Base-by-base conservation (phyloP, 2,888 invertebrate species). In the Apamea epomidion region DNA sequence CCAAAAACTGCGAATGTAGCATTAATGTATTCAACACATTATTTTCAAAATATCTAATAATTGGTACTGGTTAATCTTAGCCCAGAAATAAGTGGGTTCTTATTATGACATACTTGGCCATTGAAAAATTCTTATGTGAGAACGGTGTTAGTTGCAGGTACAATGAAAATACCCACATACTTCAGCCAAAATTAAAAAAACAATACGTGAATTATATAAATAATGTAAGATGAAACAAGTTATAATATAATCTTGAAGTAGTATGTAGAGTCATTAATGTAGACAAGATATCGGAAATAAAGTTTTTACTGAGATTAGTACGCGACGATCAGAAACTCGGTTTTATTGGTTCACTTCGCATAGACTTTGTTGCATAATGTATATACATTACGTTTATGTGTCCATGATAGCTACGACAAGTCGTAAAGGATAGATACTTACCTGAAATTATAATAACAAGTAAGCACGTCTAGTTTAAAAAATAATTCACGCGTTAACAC, bases 281-380 rank as follows among this genome's bases (percentile, higher is more conserved):
- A 75, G 76, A 76, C 74, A 84, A 81, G 79, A 84, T 87, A 86
- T 85, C 77, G 81, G 79, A 88, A 86, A 85, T 89, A 82, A 83
- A 83, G 78, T 83, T 87, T 89, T 83, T 86, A 84, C 81, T 78
- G 68, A 80, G 86, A 89, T 90, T 90, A 87, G 84, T 45, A 29
- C 37, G 67, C 78, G 81, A 88, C 80, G 83, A 88, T 88, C 82
- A 77, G 79, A 84, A 85, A 71, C 62, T 82, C 73, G 68, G 83
- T 86, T 92, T 92, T 92, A 92, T 91, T 90, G 85, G 86, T 90
- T 85, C 87, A 91, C 90, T 90, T 86, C 71, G 82, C 78, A 83
- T 83, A 90, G 87, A 92, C 89, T 86, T 91, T 91, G 91, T 93
- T 90, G 91, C 91, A 84, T 83, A 79, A 81, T 82, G 71, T 80